These are phyloP conservation scores for Prionailurus bengalensis DNA, from an alignment of 2,113 vertebrate genomes.

Conservation along the genomic window DNA sequence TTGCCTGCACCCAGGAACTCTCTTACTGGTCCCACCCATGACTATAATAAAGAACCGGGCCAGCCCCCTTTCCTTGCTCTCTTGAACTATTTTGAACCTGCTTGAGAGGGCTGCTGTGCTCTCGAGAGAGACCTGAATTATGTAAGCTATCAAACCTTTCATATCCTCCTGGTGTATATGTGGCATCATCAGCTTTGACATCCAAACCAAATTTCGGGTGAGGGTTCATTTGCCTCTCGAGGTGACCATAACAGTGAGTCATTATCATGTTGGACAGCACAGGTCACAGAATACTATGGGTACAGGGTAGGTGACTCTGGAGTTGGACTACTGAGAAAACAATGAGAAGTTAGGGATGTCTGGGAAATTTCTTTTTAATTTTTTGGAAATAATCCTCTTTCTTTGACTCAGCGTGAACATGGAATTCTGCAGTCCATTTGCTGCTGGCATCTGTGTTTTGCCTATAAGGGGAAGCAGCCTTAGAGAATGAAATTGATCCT, in stretches of 20 bases:
- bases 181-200: background rate
- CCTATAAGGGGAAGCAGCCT: background rate
- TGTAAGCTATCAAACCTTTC: background rate
- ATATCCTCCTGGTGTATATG: background rate
- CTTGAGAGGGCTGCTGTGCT: background rate
- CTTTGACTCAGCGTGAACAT: background rate
- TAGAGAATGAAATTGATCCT: conserved; percentile 15
- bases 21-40: too few relatives aligned
- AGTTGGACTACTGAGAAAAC: background rate
- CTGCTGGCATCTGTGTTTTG: background rate
- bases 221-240: background rate
- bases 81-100: background rate
- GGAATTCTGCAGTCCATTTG: background rate
- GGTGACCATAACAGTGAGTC: background rate
- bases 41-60: background rate
- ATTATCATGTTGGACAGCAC: background rate
- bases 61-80: background rate
- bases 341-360: background rate
- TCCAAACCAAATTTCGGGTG: background rate
- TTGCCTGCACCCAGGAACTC: background rate
- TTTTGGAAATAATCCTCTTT: conserved; percentile 3
- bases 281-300: background rate
- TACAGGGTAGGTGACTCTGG: background rate
- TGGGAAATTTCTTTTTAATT: background rate
- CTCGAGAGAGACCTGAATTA: background rate